phyloP scores from a whole-genome alignment of 1,140 invertebrate species.

The Muscidifurax raptorellus region DNA sequence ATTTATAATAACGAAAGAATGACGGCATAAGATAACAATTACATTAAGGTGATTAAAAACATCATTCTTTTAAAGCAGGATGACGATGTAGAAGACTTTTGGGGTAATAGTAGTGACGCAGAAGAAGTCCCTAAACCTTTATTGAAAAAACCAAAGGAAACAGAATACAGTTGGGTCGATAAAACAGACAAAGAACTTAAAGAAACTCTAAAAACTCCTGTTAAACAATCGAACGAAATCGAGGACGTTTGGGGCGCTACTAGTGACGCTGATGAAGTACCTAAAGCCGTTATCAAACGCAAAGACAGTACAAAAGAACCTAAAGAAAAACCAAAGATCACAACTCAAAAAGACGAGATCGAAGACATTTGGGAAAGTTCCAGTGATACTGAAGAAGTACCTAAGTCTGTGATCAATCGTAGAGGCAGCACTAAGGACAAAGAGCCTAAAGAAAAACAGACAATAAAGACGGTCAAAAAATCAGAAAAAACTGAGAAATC shows the following conservation, averaged over 20 bases:
- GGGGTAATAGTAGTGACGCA: background rate
- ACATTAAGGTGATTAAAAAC: background rate
- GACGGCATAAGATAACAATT: background rate
- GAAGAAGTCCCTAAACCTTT: background rate
- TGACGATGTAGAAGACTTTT: background rate
- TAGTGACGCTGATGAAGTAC: background rate
- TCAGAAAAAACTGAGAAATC: background rate
- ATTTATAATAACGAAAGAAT: background rate
- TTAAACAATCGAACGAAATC: background rate
- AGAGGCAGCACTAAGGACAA: background rate
- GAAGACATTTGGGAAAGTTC: too few relatives aligned
- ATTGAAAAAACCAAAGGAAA: background rate
- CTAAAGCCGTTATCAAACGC: background rate
- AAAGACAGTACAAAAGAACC: background rate
- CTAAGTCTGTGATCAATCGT: background rate
- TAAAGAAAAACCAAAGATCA: background rate
- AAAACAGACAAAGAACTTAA: background rate
- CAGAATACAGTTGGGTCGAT: background rate
- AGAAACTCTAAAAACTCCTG: background rate
- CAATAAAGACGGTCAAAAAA: background rate
- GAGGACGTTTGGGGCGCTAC: background rate
- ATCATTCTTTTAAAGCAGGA: constrained; percentile 1
- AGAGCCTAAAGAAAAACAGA: background rate
- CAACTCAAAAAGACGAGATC: background rate
- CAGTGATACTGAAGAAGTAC: background rate